Evolutionary conservation across 92 coral and sea anemone genomes (phyloP), one percentile per base, ranked within the genome.

Genomic region (Porites evermanni): DNA sequence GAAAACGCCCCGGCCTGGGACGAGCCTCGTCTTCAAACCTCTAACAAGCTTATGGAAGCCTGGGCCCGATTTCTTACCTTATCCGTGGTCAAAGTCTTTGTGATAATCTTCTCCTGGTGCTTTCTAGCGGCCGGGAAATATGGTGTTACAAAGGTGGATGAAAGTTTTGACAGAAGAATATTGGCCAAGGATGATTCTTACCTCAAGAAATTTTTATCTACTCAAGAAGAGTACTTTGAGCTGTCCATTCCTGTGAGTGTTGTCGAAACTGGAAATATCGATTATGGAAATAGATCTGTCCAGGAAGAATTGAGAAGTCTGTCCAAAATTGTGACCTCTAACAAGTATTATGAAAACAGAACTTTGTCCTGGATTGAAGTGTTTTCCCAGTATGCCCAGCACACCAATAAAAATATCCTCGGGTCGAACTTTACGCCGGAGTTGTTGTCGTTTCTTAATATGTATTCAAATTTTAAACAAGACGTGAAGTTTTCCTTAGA

Each of bases 131-230:
- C 90, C 29, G 93, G 94, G 5, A 88, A 91, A 17, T 95, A 90
- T 56, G 96, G 98, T 32, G 84, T 96, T 29, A 23, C 91, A 1
- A 83, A 91, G 77, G 81, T 93, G 47, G 87, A 88, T 72, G 93
- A 95, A 76, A 89, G 72, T 47, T 95, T 95, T 64, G 85, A 89
- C 83, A 78, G 96, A 75, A 47, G 89, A 24, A 82, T 95, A n/a
- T 92, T 95, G 44, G 94, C 91, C 17, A 91, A 83, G 60, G 96
- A 95, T 72, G 89, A 82, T 58, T 87, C 91, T 6, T 85, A 87
- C 29, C 90, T 66, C 54, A 88, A 88, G 83, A 84, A 83, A n/a
- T 92, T 89, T 74, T 68, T 94, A 10, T 66, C 20, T 63, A 86
- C 84, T 2, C 70, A 89, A 6, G 88, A 88, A 44, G 64, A 90